These are phyloP conservation scores for Oreochromis grahami DNA, from an alignment of 2,797 vertebrate species.

Conservation along the genomic window DNA sequence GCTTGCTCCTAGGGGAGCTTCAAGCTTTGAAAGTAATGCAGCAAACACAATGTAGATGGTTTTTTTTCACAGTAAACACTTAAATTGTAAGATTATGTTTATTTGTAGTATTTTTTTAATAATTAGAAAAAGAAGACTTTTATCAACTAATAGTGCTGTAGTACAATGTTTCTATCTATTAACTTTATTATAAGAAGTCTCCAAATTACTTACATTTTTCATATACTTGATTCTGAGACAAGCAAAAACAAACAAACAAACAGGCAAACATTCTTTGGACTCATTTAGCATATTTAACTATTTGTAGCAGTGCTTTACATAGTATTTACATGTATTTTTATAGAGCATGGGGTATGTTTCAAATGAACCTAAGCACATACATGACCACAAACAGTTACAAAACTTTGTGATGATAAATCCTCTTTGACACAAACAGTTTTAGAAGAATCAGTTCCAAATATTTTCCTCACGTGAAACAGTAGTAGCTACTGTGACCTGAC, in stretches of 20 bases:
- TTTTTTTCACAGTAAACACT: neutral
- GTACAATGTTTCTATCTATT: neutral
- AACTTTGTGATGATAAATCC: neutral
- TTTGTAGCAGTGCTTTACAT: neutral
- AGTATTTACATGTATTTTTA: neutral
- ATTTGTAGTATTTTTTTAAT: neutral
- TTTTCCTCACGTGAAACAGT: neutral
- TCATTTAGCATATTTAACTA: neutral
- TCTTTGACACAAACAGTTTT: neutral
- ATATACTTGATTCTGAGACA: neutral
- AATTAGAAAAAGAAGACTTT: neutral
- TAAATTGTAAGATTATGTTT: neutral
- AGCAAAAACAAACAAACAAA: neutral
- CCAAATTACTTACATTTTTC: neutral
- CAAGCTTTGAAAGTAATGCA: neutral
- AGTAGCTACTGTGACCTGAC: fast-evolving
- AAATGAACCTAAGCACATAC: neutral
- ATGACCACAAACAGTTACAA: neutral
- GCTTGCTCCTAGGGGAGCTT: neutral
- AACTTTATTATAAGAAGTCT: neutral
- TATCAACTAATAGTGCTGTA: fast-evolving
- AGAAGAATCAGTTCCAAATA: neutral
- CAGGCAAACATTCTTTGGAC: neutral
- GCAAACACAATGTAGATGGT: fast-evolving
- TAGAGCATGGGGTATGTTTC: neutral